Base-by-base conservation (phyloP, 2,797 vertebrate genomes). In the Erethizon dorsatum region DNA sequence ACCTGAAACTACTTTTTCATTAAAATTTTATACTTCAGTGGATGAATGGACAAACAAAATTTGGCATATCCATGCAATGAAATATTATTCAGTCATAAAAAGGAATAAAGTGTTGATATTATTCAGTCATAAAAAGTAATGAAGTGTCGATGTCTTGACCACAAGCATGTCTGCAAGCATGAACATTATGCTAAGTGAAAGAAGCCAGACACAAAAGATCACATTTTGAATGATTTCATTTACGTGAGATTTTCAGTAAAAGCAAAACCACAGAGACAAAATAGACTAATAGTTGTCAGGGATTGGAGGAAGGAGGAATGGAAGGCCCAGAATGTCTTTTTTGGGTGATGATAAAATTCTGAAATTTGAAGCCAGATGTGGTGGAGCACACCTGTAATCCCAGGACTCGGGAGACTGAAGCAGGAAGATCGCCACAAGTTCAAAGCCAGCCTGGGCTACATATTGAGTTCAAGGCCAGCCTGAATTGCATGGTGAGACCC, bases 171-270 rank as follows among this genome's bases (percentile, higher is more conserved):
- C 69, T 91, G 3, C 24, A 45, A 45, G 71, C 83, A 28, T 56
- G 59, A 37, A 59, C 33, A 33, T 71, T 12, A 33, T 11, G 26
- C 45, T 83, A 17, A 57, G 26, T 54, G 31, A 33, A 88, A 93
- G 71, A 83, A 79, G 91, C 20, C 86, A 94, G 52, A 52, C 57
- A 47, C 33, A 75, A 61, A 94, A 37, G n/a, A 52, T 56, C 56
- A 10, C 20, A 6, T 28, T 45, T 41, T n/a, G 7, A n/a, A 24
- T 28, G 67, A 65, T 77, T 92, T 50, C 2, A 20, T 75, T 71
- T 41, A 41, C 12, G 24, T 71, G 37, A 71, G n/a, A 37, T 71
- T 12, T 41, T 41, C 69, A 71, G 69, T 5, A 37, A 73, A 41
- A 10, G 37, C 37, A 26, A 45, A 26, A 45, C 37, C 37, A 11